Evolutionary conservation across 2,888 invertebrate genomes (phyloP).

Genomic region (Troides aeacus): DNA sequence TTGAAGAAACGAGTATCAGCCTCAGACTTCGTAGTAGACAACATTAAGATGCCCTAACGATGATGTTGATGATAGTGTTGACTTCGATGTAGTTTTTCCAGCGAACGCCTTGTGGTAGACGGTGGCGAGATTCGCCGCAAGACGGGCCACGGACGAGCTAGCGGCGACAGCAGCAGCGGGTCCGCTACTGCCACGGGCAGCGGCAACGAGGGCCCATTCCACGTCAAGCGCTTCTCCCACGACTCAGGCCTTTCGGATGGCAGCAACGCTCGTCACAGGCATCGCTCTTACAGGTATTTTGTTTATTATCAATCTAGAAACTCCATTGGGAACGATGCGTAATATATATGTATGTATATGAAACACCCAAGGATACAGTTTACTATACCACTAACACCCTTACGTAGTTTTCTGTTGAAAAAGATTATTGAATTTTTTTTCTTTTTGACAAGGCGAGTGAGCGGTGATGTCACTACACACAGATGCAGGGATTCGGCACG

Average conservation of each 20-base stretch:
- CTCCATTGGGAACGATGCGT: too few relatives aligned
- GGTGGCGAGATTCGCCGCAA: constrained; percentile 45
- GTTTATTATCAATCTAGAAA: background rate
- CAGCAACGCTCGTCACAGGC: constrained; percentile 48
- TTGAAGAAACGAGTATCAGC: too few relatives aligned
- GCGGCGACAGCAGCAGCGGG: constrained; percentile 29
- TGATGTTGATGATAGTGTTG: background rate
- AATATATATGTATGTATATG: background rate
- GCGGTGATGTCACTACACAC: constrained; percentile 28
- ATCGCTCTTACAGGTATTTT: constrained; percentile 44
- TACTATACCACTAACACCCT: too few relatives aligned
- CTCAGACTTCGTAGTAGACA: too few relatives aligned
- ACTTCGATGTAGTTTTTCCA: constrained; percentile 22
- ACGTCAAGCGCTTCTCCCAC: constrained; percentile 56
- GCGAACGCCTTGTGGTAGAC: constrained; percentile 58
- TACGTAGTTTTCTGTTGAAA: background rate
- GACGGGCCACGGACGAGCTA: constrained; percentile 20
- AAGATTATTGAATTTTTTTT: background rate
- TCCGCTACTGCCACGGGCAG: constrained; percentile 28
- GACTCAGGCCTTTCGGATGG: constrained; percentile 68
- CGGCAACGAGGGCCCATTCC: constrained; percentile 20
- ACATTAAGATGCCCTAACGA: too few relatives aligned
- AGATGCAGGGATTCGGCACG: constrained; percentile 29
- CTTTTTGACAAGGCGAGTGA: constrained; percentile 28
- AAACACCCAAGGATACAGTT: background rate